These are phyloP conservation scores for Notechis scutatus DNA, from an alignment of 2,113 vertebrate species.

Conservation along the genomic window DNA sequence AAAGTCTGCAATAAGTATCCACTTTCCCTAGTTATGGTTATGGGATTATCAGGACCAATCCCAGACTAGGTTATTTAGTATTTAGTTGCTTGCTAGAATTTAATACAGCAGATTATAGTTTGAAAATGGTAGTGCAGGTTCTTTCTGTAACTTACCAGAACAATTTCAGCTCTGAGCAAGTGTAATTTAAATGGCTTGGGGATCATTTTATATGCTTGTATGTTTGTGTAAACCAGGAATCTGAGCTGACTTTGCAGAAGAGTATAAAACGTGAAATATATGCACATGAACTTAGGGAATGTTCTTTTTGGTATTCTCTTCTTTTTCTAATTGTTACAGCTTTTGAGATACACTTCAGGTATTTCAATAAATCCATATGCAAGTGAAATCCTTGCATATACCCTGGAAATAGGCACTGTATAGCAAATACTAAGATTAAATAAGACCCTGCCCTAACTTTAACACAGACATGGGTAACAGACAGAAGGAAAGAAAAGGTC, in stretches of 20 bases:
- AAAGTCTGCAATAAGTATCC: not conserved
- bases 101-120: not conserved
- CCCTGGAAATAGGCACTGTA: not conserved
- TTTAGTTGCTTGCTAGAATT: not conserved
- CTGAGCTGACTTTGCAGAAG: not conserved
- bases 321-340: not conserved
- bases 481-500: not conserved
- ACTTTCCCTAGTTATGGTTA: not conserved
- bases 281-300: not conserved
- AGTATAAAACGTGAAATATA: not conserved
- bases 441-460: not conserved
- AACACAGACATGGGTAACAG: not conserved
- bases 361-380: not conserved
- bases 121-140: not conserved
- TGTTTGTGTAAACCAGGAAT: not conserved
- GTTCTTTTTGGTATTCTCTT: not conserved
- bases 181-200: not conserved
- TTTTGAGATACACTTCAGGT: not conserved
- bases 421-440: not conserved
- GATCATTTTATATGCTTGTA: not conserved
- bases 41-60: not conserved
- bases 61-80: not conserved
- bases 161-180: not conserved
- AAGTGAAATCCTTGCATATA: not conserved
- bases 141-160: slow-evolving; percentile 24